A percentile compares a stretch with the other conserved stretches of the same genome.
phyloP scores from a whole-genome alignment of 2,113 vertebrate species.

The Tachysurus fulvidraco region DNA sequence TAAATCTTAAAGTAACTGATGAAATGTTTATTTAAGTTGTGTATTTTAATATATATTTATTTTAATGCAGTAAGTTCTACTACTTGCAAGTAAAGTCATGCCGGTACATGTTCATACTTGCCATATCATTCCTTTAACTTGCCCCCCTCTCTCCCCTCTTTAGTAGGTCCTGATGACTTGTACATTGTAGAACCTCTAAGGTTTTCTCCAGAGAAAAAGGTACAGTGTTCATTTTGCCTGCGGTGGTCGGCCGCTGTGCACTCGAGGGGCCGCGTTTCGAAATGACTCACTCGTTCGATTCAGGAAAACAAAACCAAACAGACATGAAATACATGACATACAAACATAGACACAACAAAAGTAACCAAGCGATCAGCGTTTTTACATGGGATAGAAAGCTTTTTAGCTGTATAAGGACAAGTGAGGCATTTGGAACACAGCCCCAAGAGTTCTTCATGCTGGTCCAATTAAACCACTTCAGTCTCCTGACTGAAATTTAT shows the following conservation, averaged over 20 bases:
- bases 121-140: conserved; percentile 73
- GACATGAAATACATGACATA: background rate
- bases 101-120: conserved; percentile 70
- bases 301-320: background rate
- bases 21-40: background rate
- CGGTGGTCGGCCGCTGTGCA: conserved; percentile 53
- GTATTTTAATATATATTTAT: background rate
- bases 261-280: conserved; percentile 49
- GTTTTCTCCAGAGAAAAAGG: conserved; percentile 99
- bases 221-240: conserved; percentile 70
- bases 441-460: conserved; percentile 24
- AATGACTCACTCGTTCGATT: conserved; percentile 19
- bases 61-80: conserved; percentile 35
- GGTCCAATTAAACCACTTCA: conserved; percentile 48
- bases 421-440: conserved; percentile 43
- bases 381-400: no score
- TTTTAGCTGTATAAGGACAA: background rate
- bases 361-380: background rate
- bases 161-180: conserved; percentile 93
- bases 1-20: background rate
- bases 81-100: conserved; percentile 73
- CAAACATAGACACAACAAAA: background rate
- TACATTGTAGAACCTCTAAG: conserved; percentile 98
- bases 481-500: conserved; percentile 42
- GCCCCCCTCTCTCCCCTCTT: conserved; percentile 73